Evolutionary conservation across 2,113 vertebrate genomes (phyloP), one percentile per base, ranked within the genome.

Genomic region (Struthidea cinerea): DNA sequence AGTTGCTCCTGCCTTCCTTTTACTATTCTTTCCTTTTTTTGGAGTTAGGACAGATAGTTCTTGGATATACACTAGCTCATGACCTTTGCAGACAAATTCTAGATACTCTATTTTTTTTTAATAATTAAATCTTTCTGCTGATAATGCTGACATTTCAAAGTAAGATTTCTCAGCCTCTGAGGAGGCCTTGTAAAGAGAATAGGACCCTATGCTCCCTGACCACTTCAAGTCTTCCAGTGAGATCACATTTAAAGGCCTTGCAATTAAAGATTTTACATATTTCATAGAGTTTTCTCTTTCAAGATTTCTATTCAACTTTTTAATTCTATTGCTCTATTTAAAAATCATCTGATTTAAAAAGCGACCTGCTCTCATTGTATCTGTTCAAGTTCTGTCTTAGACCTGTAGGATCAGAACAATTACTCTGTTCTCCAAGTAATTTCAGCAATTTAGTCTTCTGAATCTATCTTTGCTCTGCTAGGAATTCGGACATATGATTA

Each of bases 91-190:
- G n/a, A 79, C 9, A 73, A 89, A 84, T 76, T 95, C 49, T 91
- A 68, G 52, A 65, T 46, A 33, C 15, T 81, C 10, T 37, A 2
- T 14, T 30, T 56, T 55, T 74, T 28, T 21, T 3, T 15, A 5
- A n/a, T 68, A 89, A 89, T 78, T 94, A 78, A 87, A 94, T 94
- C 35, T 81, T 90, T 87, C 53, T 85, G 10, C 20, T 78, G 61
- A 76, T 93, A 91, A 91, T 65, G 23, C n/a, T 96, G 89, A 82
- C 87, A 93, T 96, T 96, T 95, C 81, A 82, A 65, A 87, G 52
- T 50, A 65, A 75, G 61, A 94, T 85, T 93, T 93, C 46, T 57
- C 26, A 69, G 50, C 32, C 70, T 95, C 87, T 70, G 21, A 87
- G 41, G 61, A 91, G 15, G 17, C 6, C 28, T 64, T 65, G 6